phyloP scores from a whole-genome alignment of 2,797 vertebrate genomes.

The Typhlichthys eigenmanni region DNA sequence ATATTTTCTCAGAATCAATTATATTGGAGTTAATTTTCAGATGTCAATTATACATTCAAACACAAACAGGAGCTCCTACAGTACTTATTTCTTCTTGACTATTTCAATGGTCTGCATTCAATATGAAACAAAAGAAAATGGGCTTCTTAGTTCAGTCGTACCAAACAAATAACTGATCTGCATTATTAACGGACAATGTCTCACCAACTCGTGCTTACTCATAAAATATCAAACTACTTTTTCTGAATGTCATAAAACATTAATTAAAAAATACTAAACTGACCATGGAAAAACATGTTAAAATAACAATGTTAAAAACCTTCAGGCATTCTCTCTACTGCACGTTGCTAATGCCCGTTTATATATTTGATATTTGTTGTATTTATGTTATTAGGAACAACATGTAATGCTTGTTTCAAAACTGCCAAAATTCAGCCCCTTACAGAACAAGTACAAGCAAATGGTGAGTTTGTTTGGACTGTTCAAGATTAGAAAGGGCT shows the following conservation, averaged over 20 bases:
- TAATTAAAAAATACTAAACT: no score
- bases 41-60: slow-evolving; percentile 11
- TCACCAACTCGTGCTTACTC: not conserved
- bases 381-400: slow-evolving; percentile 49
- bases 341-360: slow-evolving; percentile 43
- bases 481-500: no score
- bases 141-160: not conserved
- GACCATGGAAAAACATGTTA: slow-evolving; percentile 1
- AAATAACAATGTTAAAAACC: no score
- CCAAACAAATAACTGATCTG: slow-evolving; percentile 8
- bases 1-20: not conserved
- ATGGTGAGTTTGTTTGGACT: slow-evolving; percentile 13
- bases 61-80: slow-evolving; percentile 12
- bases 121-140: slow-evolving; percentile 19
- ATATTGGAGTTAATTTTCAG: no score
- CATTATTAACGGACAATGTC: slow-evolving; percentile 2
- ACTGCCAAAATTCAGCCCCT: slow-evolving; percentile 23
- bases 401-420: slow-evolving; percentile 34
- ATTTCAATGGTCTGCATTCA: slow-evolving; percentile 23
- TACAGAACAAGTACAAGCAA: slow-evolving; percentile 42
- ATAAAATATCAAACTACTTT: no score
- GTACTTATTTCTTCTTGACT: not conserved
- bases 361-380: slow-evolving; percentile 21
- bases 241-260: no score
- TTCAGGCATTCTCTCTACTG: not conserved